Base-by-base conservation (phyloP, 2,888 invertebrate species). In the Perdita meconis region DNA sequence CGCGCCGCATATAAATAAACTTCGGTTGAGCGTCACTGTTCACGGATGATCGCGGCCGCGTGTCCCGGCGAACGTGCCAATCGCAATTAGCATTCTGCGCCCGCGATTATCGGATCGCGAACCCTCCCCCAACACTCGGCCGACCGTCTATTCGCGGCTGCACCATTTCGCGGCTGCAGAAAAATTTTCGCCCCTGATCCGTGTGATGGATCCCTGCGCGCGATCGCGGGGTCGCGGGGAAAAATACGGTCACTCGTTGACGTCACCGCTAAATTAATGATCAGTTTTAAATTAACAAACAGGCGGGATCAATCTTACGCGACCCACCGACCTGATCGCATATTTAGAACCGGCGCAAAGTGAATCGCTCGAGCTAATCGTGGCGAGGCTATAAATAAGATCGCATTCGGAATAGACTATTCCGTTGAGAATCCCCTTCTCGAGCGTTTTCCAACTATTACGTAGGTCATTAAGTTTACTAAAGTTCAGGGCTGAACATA, bases 51-150 rank as follows among this genome's bases (percentile, higher is more conserved):
- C 81, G 70, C 69, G 24, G 6, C n/a, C 53, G 47, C 60, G 55
- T 47, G 42, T 40, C 30, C 65, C 42, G 30, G 0, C 56, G 76
- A 71, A 82, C 53, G 73, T 64, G 70, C 70, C 78, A 73, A 79
- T 74, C 79, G 70, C 79, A 81, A 81, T 83, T 83, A 83, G 76
- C 82, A 83, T 83, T 83, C 79, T 24, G 36, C 38, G 36, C 19
- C 50, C 42, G 66, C 68, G 68, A 84, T 83, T 79, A 84, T 79
- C 71, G 64, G 64, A 44, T 38, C 59, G 44, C 19, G 59, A 24
- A 12, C 51, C 22, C 42, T 47, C 51, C 22, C 42, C 42, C 42
- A 36, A 60, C 53, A 59, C n/a, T 57, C 51, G 26, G 6, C 12
- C 40, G 34, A 56, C 30, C 36, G 42, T 57, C 6, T 12, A 22